Conservation (phyloP, 2,797 vertebrate species). For the Cuniculus paca region DNA sequence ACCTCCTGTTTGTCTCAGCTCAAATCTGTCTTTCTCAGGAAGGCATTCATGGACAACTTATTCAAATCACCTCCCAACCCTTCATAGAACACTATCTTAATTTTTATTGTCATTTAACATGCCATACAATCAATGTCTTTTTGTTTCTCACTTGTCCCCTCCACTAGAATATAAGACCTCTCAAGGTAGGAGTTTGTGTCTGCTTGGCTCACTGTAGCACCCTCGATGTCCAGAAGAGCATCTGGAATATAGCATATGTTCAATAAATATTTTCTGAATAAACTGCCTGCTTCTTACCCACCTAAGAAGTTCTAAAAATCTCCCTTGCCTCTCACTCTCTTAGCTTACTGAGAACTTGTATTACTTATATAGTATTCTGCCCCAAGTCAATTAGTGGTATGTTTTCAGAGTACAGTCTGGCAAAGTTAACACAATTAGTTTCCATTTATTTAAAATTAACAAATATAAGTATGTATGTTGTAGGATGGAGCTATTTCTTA, state of each 20-base stretch:
- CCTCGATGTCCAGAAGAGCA: background rate
- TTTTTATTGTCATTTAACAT: background rate
- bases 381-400: background rate
- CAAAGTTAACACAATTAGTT: background rate
- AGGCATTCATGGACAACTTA: background rate
- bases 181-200: background rate
- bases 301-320: background rate
- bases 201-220: background rate
- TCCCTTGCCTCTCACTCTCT: background rate
- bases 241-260: background rate
- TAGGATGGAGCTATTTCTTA: background rate
- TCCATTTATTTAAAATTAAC: background rate
- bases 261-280: constrained; percentile 32
- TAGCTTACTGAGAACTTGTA: background rate
- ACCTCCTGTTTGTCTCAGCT: background rate
- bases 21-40: background rate
- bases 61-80: background rate
- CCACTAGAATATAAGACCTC: background rate
- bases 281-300: background rate
- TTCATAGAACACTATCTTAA: background rate
- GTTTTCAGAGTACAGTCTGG: background rate
- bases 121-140: background rate
- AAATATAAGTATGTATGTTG: background rate
- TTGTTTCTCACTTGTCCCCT: background rate
- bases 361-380: background rate